A percentile compares a stretch with the other conserved stretches of the same genome.
Evolutionary conservation across 2,113 vertebrate species (phyloP).

Genomic region (Struthio camelus): DNA sequence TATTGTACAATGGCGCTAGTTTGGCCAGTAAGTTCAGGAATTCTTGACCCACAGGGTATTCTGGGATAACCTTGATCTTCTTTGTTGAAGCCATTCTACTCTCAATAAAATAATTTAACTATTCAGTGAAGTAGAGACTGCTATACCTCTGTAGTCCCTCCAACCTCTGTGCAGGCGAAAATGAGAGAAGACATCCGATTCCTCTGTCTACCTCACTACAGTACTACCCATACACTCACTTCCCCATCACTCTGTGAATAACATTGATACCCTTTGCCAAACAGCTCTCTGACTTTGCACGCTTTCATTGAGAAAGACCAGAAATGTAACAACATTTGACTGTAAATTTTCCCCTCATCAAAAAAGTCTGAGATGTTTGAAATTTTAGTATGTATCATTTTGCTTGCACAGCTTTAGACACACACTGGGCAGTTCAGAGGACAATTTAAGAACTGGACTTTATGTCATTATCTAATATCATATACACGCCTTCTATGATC

Average conservation of each 20-base stretch:
- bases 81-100: neutral
- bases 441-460: neutral
- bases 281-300: neutral
- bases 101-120: neutral
- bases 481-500: neutral
- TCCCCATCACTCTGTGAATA: neutral
- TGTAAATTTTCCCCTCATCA: neutral
- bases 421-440: neutral
- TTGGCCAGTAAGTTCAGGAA: neutral
- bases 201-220: too few relatives aligned
- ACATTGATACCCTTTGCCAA: neutral
- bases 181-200: neutral
- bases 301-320: neutral
- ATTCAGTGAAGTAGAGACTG: neutral
- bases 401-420: neutral
- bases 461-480: neutral
- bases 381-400: neutral
- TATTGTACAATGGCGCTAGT: neutral
- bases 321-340: neutral
- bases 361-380: neutral
- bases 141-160: neutral
- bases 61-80: neutral
- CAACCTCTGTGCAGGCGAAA: neutral
- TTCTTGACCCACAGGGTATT: neutral
- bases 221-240: neutral